Conservation (phyloP, 2,797 vertebrate genomes). For the Microchirus variegatus region DNA sequence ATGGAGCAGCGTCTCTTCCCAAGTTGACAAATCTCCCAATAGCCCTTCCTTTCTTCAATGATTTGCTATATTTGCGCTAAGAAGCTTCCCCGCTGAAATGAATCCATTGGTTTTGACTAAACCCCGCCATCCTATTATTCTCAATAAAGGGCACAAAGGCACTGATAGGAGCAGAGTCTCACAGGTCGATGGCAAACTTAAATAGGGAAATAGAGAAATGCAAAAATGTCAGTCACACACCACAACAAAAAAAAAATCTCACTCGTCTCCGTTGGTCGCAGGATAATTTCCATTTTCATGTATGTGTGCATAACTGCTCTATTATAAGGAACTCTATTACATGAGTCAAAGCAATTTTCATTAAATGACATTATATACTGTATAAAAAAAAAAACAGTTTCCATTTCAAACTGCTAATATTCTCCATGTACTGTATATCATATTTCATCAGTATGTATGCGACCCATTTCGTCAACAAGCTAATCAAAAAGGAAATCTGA, state of each 20-base stretch:
- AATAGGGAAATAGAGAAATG: slow-evolving; percentile 44
- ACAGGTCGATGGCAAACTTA: slow-evolving; percentile 57
- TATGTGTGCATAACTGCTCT: slow-evolving; percentile 2
- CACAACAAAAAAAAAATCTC: background rate
- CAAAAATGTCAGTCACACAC: slow-evolving; percentile 47
- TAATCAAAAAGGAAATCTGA: slow-evolving; percentile 62
- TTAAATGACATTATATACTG: background rate
- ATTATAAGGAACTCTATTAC: slow-evolving; percentile 32
- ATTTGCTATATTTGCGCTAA: slow-evolving; percentile 68
- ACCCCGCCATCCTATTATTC: slow-evolving; percentile 58
- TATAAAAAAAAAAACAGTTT: background rate
- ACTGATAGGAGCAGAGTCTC: slow-evolving; percentile 41
- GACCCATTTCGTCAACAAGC: slow-evolving; percentile 31
- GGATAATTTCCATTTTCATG: slow-evolving; percentile 14
- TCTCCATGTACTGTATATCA: slow-evolving; percentile 44
- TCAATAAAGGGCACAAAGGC: slow-evolving; percentile 62
- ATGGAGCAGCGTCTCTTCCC: slow-evolving; percentile 43
- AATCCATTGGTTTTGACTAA: slow-evolving; percentile 65
- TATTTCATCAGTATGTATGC: slow-evolving; percentile 34
- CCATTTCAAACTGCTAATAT: slow-evolving; percentile 54
- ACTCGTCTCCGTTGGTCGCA: slow-evolving; percentile 2
- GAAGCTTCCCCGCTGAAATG: slow-evolving; percentile 52
- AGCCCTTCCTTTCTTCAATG: slow-evolving; percentile 63
- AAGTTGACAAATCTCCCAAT: slow-evolving; percentile 52
- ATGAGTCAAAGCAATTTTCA: slow-evolving; percentile 49